These are phyloP conservation scores for Agrotis ipsilon DNA, from an alignment of 2,888 invertebrate genomes.

Conservation along the genomic window DNA sequence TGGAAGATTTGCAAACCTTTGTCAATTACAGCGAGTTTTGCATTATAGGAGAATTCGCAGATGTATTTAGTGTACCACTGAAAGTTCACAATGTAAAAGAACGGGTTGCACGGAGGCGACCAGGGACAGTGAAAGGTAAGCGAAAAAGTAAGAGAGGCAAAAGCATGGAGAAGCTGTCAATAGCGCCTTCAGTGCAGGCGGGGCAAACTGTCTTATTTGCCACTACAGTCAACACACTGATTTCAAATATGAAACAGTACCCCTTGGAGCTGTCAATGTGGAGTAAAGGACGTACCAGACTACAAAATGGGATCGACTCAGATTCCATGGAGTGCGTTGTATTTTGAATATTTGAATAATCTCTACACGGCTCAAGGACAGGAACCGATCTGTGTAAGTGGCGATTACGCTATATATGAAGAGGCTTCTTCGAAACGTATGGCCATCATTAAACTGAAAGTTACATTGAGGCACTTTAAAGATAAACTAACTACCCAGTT, in stretches of 20 bases:
- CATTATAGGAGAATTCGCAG: conserved; percentile 77
- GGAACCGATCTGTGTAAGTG: conserved; percentile 66
- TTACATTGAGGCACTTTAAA: conserved; percentile 75
- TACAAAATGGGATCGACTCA: conserved; percentile 74
- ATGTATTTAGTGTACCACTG: conserved; percentile 79
- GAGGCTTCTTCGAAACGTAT: conserved; percentile 78
- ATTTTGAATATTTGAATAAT: conserved; percentile 75
- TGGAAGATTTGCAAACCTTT: conserved; percentile 77
- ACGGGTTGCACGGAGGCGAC: conserved; percentile 42
- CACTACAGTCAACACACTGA: conserved; percentile 69
- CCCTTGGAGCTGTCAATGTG: conserved; percentile 80
- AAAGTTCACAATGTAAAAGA: conserved; percentile 71
- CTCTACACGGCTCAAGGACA: conserved; percentile 56
- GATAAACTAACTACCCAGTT: conserved; percentile 65
- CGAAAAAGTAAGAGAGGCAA: conserved; percentile 63
- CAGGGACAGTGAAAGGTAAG: conserved; percentile 62
- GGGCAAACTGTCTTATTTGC: conserved; percentile 74
- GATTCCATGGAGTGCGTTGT: conserved; percentile 78
- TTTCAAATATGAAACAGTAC: conserved; percentile 76
- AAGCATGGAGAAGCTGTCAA: conserved; percentile 39
- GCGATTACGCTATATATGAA: conserved; percentile 76
- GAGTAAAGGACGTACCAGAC: conserved; percentile 67
- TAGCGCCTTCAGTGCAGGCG: conserved; percentile 63
- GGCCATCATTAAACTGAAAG: conserved; percentile 75
- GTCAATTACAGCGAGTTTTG: conserved; percentile 73